phyloP scores from a whole-genome alignment of 2,113 vertebrate genomes.

The Corythornis cristatus region DNA sequence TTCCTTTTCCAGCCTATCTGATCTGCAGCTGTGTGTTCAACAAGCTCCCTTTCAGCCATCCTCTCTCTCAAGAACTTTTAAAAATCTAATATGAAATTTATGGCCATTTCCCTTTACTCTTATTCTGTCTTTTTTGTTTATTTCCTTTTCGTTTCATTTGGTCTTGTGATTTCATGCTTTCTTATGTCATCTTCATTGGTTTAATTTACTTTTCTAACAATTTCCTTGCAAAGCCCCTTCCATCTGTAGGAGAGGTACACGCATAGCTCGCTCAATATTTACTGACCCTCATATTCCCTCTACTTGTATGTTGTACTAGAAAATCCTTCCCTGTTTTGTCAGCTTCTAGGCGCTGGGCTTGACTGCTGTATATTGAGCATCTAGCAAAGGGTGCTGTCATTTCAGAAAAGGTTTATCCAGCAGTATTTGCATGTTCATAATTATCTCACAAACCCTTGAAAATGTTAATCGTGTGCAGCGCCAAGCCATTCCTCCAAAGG shows the following conservation, averaged over 20 bases:
- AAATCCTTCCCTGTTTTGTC: background rate
- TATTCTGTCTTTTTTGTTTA: background rate
- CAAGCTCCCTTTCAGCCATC: background rate
- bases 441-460: background rate
- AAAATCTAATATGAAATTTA: background rate
- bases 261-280: background rate
- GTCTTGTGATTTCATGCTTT: background rate
- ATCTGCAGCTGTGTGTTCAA: background rate
- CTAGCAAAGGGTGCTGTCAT: background rate
- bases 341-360: background rate
- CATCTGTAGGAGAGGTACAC: background rate
- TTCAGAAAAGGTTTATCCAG: background rate
- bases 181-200: background rate
- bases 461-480: background rate
- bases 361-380: rapidly evolving
- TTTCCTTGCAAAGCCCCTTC: background rate
- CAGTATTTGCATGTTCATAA: background rate
- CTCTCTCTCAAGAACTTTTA: background rate
- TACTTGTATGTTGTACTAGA: background rate
- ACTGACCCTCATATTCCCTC: background rate
- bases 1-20: background rate
- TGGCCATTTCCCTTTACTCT: background rate
- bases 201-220: background rate
- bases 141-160: background rate
- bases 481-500: background rate